Base-by-base conservation (phyloP, 1,140 invertebrate genomes). In the Vanessa atalanta region DNA sequence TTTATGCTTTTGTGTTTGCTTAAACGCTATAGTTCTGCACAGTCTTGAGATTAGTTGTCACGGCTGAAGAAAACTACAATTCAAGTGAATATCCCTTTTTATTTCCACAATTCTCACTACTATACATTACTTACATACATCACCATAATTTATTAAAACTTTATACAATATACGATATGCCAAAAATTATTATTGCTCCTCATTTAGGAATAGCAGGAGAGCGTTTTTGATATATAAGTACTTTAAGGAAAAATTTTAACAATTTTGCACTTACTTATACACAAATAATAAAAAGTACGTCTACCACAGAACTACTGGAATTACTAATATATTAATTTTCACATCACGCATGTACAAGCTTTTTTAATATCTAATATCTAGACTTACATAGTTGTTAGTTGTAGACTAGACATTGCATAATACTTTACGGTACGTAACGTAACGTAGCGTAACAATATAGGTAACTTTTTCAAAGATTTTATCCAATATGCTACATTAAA, bases 91-190 rank as follows among this genome's bases (percentile, higher is more conserved):
- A 80, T 78, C 72, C 66, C 72, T 74, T 88, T 89, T 87, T 85
- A 88, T 88, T 88, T 77, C 73, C 82, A 86, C 78, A 88, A 83
- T 77, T 86, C 76, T 84, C 72, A 68, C 85, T 91, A 87, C 78
- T 85, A 79, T 83, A 82, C 81, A 82, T 79, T 79, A 84, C 75
- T 84, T 82, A 84, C 70, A 73, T 82, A 84, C 70, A 73, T 75
- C 66, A 79, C 60, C 64, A 77, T 60, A 31, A 81, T 74, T 61
- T 72, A 66, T 69, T 79, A 73, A 69, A 75, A 79, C 73, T 83
- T 83, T 85, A 81, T 80, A 86, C 70, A 85, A 80, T 81, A 79
- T 77, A 83, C 83, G 87, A 90, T 88, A 90, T 90, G 88, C 85
- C 76, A 83, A 70, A 65, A 70, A 70, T 51, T 81, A 65, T 88